These are phyloP conservation scores for Syngnathus rostellatus DNA, from an alignment of 2,797 vertebrate genomes.

Conservation along the genomic window DNA sequence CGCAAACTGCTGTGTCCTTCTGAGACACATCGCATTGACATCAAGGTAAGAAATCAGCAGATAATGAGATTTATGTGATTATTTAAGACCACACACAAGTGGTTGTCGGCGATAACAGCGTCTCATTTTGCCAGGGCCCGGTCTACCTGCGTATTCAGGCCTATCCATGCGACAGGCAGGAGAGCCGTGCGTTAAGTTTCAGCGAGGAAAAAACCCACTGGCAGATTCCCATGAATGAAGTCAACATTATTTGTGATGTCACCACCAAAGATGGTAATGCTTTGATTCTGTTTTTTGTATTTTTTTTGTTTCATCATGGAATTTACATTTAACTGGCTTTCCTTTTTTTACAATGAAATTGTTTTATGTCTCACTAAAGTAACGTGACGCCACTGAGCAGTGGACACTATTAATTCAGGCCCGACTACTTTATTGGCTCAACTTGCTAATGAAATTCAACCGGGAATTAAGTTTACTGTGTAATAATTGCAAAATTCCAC, in stretches of 20 bases:
- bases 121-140: slow-evolving; percentile 75
- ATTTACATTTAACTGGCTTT: not conserved
- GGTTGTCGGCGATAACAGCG: no score
- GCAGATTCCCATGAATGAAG: slow-evolving; percentile 84
- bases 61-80: not conserved
- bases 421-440: not conserved
- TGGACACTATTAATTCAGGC: not conserved
- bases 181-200: slow-evolving; percentile 83
- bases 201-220: slow-evolving; percentile 85
- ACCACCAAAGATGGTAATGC: slow-evolving; percentile 75
- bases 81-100: not conserved
- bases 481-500: not conserved
- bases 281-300: not conserved
- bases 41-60: slow-evolving; percentile 74
- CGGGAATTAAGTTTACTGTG: not conserved
- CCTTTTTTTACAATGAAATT: not conserved
- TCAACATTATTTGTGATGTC: slow-evolving; percentile 87
- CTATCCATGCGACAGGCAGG: slow-evolving; percentile 75
- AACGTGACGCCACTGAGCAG: not conserved
- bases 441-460: not conserved
- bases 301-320: not conserved
- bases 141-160: slow-evolving; percentile 79
- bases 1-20: slow-evolving; percentile 83
- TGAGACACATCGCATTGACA: slow-evolving; percentile 73
- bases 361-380: not conserved